Conservation (phyloP, 2,888 invertebrate species). For the Hybos culiciformis region DNA sequence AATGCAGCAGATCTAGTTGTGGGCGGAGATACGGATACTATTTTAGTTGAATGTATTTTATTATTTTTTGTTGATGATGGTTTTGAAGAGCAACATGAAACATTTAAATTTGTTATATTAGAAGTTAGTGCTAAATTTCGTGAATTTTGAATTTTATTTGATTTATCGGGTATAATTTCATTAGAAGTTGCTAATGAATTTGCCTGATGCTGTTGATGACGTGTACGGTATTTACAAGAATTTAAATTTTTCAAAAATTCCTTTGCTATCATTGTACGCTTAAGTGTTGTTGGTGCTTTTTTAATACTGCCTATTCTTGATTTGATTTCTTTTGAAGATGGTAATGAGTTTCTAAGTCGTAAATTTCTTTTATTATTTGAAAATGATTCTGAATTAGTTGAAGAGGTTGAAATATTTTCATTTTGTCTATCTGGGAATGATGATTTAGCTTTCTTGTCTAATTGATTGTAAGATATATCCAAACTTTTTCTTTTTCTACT, state of each 20-base stretch:
- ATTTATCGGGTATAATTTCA: too few relatives aligned
- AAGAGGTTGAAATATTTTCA: conserved; percentile 9
- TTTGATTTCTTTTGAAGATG: conserved; percentile 22
- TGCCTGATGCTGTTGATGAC: background rate
- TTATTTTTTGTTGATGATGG: background rate
- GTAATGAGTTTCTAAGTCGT: conserved; percentile 26
- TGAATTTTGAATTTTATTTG: too few relatives aligned
- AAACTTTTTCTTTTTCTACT: background rate
- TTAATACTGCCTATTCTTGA: conserved; percentile 14
- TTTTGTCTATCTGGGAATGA: conserved; percentile 7
- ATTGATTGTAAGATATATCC: too few relatives aligned
- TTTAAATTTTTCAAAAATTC: conserved; percentile 11
- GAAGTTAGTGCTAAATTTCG: too few relatives aligned
- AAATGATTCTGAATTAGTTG: conserved; percentile 22
- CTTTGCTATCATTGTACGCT: conserved; percentile 9
- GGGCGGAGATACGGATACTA: background rate
- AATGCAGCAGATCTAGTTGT: conserved; percentile 1
- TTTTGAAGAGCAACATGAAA: background rate
- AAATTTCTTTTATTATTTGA: conserved; percentile 29
- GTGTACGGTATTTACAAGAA: background rate
- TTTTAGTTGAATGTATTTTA: conserved; percentile 7
- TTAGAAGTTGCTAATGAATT: too few relatives aligned
- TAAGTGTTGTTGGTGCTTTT: conserved; percentile 6
- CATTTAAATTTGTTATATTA: too few relatives aligned
- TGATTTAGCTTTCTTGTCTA: too few relatives aligned